Base-by-base conservation (phyloP, 2,113 vertebrate species). In the Cyprinus carpio region DNA sequence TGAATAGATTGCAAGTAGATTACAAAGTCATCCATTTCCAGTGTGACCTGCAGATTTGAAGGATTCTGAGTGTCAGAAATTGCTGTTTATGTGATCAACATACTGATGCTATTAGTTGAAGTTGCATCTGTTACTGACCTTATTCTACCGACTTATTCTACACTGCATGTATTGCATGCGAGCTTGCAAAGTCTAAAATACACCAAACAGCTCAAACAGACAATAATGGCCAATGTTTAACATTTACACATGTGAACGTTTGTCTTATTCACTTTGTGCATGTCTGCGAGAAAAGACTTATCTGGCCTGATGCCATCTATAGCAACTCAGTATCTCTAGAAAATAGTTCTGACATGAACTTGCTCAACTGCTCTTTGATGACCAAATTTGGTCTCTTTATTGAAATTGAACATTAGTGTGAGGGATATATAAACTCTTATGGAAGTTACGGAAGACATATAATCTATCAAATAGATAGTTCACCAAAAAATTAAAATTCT, bases 371-470 rank as follows among this genome's bases (percentile, higher is more conserved):
- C 65, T 10, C 65, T 67, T 67, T 34, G 15, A 67, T 67, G 1
- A 67, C 65, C 65, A 34, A 67, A 67, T 67, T 67, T 10, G 16
- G 64, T 10, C 3, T 67, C 15, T 67, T 67, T 34, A 67, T 67
- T 67, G 7, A 67, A 67, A 67, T 67, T 67, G 7, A 67, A 67
- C 65, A 67, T 67, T 20, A 34, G 29, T 67, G 65, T 67, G 65
- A 67, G 65, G 7, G 4, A 67, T 67, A 67, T 29, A 67, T 67
- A 3, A 34, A 67, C 29, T 67, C 62, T n/a, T n/a, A n/a, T n/a
- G n/a, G n/a, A n/a, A 64, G 62, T 2, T 27, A 27, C 4, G 6
- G 25, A 43, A 43, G 40, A 43, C 9, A 43, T n/a, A n/a, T 43
- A 43, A 43, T 27, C n/a, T 12, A 4, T 25, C 29, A 29, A 5